Base-by-base conservation (phyloP, 2,888 invertebrate species). In the Pristionchus arcanus region DNA sequence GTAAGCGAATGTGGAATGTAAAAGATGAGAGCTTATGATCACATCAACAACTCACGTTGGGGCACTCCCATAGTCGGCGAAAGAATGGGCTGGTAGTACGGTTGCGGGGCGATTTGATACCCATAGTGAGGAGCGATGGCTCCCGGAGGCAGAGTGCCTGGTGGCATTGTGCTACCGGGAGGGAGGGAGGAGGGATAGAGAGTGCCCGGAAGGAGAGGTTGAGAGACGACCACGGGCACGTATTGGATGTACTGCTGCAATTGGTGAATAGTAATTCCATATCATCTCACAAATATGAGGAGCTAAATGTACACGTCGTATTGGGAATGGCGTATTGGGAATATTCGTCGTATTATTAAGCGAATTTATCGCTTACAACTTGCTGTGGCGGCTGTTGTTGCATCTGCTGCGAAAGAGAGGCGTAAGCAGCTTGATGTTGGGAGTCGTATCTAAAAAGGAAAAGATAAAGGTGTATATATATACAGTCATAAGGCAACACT, bases 231-330 rank as follows among this genome's bases (percentile, higher is more conserved):
- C 7, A 89, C 89, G 49, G 89, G 89, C 28, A 89, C 81, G 66
- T 89, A 89, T 63, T 89, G 89, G 81, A 89, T 83, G 89, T 89
- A 89, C 34, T 89, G 89, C 89, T 89, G 83, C 19, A 89, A 81
- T 3, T 4, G 19, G 25, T 66, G 25, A n/a, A 81, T 19, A 21
- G 11, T 25, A 5, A 4, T 68, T 28, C n/a, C 11, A 25, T 19
- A 74, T 34, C 37, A 74, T 7, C 28, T 68, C 4, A 68, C n/a
- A n/a, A n/a, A n/a, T n/a, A n/a, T n/a, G n/a, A n/a, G n/a, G n/a
- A 42, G 42, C 42, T 42, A 42, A 3, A 42, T 42, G 42, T 42
- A 42, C 9, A 5, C 34, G 71, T 31, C n/a, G n/a, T n/a, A n/a
- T n/a, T n/a, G n/a, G n/a, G n/a, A n/a, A n/a, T n/a, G n/a, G n/a